phyloP scores from a whole-genome alignment of 1,140 invertebrate genomes.

The Apis laboriosa region DNA sequence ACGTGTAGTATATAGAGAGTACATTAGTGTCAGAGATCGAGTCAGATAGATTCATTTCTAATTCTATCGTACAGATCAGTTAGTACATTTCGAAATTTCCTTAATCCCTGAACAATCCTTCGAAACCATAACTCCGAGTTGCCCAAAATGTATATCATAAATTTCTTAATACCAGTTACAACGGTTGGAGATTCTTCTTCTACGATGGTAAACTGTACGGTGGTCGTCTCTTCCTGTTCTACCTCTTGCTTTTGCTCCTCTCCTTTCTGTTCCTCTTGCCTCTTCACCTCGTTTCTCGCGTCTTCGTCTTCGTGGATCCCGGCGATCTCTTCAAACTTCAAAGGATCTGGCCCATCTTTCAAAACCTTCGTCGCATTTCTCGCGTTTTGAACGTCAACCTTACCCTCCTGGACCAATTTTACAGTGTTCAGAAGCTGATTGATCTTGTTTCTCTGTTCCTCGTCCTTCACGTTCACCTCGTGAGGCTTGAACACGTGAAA shows the following conservation, averaged over 20 bases:
- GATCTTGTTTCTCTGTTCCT: constrained; percentile 76
- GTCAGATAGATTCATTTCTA: constrained; percentile 13
- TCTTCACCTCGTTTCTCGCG: constrained; percentile 79
- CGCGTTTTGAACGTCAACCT: constrained; percentile 68
- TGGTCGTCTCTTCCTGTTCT: constrained; percentile 63
- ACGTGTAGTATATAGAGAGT: too few relatives aligned
- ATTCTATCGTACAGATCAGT: constrained; percentile 62
- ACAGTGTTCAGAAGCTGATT: constrained; percentile 79
- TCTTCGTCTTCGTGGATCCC: constrained; percentile 71
- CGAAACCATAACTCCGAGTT: constrained; percentile 68
- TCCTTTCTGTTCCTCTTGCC: constrained; percentile 57
- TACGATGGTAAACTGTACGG: constrained; percentile 60
- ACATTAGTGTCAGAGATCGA: not conserved
- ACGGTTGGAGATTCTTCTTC: constrained; percentile 28
- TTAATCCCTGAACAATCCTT: constrained; percentile 68
- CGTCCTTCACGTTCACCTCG: constrained; percentile 68
- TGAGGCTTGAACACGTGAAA: constrained; percentile 81
- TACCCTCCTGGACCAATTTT: constrained; percentile 79
- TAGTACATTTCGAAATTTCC: constrained; percentile 64
- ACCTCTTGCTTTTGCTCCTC: constrained; percentile 62
- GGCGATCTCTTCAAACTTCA: constrained; percentile 77
- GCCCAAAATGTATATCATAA: constrained; percentile 72
- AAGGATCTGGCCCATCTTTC: constrained; percentile 77
- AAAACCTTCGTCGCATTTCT: constrained; percentile 74
- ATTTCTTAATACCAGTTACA: constrained; percentile 73